Percentiles rank a stretch among this genome's conserved stretches.
These are phyloP conservation scores for Therioaphis trifolii DNA, from an alignment of 2,888 invertebrate species.

Conservation along the genomic window DNA sequence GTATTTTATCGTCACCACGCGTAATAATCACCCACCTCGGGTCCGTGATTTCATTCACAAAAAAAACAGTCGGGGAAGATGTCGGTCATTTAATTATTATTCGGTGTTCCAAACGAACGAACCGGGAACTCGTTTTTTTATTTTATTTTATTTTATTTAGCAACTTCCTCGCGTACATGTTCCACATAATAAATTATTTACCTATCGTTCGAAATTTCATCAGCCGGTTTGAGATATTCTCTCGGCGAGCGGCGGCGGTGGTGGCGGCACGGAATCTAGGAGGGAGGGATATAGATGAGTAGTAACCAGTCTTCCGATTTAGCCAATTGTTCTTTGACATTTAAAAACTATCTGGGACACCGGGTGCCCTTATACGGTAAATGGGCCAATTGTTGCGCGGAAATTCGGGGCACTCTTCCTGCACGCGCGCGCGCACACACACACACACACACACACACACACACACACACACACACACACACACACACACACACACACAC, in stretches of 20 bases:
- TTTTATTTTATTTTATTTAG: conserved; percentile 23
- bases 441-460: too few relatives aligned
- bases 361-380: conserved; percentile 57
- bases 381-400: conserved; percentile 36
- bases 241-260: conserved; percentile 20
- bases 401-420: conserved; percentile 51
- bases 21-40: neutral
- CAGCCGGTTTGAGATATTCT: conserved; percentile 57
- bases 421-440: too few relatives aligned
- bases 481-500: too few relatives aligned
- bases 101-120: conserved; percentile 39
- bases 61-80: conserved; percentile 39
- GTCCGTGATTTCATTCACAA: conserved; percentile 44
- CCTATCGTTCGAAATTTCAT: conserved; percentile 59
- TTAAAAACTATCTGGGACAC: conserved; percentile 54
- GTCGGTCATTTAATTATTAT: conserved; percentile 59
- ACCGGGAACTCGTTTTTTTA: conserved; percentile 52
- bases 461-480: too few relatives aligned
- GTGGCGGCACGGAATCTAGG: neutral
- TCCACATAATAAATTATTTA: conserved; percentile 60
- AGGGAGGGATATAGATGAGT: neutral
- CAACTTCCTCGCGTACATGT: conserved; percentile 54
- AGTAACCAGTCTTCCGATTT: conserved; percentile 59
- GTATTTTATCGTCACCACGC: neutral
- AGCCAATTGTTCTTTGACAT: conserved; percentile 60